Evolutionary conservation across 2,797 vertebrate species (phyloP).

Genomic region (Scyliorhinus canicula): DNA sequence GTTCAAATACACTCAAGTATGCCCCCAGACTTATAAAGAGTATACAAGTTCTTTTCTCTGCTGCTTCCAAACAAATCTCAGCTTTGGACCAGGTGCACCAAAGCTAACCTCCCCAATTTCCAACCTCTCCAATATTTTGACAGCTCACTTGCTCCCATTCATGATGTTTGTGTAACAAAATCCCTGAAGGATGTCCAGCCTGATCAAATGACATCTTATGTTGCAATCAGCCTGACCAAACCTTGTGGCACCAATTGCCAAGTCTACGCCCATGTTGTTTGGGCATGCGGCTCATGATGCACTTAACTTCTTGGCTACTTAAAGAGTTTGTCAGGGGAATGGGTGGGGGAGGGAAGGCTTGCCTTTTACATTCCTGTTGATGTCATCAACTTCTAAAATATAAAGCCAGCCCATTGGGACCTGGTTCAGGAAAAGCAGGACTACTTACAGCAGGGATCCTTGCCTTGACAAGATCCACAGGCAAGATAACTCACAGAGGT

Average conservation of each 20-base stretch:
- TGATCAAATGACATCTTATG: not conserved
- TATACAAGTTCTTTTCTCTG: not conserved
- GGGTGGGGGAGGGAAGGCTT: not conserved
- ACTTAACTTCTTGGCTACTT: not conserved
- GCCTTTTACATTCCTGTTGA: constrained; percentile 19
- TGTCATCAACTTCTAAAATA: not conserved
- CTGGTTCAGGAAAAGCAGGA: not conserved
- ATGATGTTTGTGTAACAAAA: not conserved
- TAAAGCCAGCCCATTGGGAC: not conserved
- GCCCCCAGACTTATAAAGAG: not conserved
- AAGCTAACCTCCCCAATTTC: not conserved
- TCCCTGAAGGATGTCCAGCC: not conserved
- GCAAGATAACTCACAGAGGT: not conserved
- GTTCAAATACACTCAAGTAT: not conserved
- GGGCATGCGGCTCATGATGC: not conserved
- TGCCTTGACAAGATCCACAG: not conserved
- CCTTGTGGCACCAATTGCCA: not conserved
- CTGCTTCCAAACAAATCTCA: not conserved
- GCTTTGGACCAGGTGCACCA: not conserved
- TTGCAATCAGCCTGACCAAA: not conserved
- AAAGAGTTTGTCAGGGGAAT: not conserved
- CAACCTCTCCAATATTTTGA: not conserved
- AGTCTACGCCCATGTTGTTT: not conserved
- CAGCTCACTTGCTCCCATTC: not conserved
- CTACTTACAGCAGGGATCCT: not conserved